Evolutionary conservation across 2,113 vertebrate genomes (phyloP).

Genomic region (Cyphotilapia sp.): DNA sequence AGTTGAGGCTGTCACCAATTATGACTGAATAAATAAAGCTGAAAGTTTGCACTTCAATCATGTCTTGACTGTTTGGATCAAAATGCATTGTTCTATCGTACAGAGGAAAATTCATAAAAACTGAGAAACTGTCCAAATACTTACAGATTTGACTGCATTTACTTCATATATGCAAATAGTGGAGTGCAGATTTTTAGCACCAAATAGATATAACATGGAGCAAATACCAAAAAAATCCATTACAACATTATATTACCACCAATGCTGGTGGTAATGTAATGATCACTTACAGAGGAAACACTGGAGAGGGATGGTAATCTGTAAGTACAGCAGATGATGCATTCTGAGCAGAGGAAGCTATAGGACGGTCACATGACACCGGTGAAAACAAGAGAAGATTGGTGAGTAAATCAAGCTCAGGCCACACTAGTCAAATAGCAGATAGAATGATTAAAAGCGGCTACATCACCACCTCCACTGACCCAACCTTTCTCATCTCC

Average conservation of each 20-base stretch:
- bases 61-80: not conserved
- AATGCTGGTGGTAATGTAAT: not conserved
- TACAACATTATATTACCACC: not conserved
- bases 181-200: not conserved
- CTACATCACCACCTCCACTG: constrained; percentile 25
- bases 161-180: not conserved
- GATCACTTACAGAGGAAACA: not conserved
- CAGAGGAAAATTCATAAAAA: not conserved
- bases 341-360: not conserved
- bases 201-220: not conserved
- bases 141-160: not conserved
- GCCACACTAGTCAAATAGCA: constrained; percentile 52
- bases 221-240: not conserved
- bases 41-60: not conserved
- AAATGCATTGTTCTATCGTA: not conserved
- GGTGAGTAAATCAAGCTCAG: not conserved
- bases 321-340: not conserved
- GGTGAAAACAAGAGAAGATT: not conserved
- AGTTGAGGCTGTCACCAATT: not conserved
- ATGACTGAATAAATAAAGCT: not conserved
- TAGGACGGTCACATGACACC: not conserved
- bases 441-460: constrained; percentile 58
- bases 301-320: not conserved
- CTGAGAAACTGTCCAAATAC: not conserved
- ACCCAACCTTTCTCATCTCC: not conserved